These are phyloP conservation scores for Chloroclysta siterata DNA, from an alignment of 2,888 invertebrate species.

Conservation along the genomic window DNA sequence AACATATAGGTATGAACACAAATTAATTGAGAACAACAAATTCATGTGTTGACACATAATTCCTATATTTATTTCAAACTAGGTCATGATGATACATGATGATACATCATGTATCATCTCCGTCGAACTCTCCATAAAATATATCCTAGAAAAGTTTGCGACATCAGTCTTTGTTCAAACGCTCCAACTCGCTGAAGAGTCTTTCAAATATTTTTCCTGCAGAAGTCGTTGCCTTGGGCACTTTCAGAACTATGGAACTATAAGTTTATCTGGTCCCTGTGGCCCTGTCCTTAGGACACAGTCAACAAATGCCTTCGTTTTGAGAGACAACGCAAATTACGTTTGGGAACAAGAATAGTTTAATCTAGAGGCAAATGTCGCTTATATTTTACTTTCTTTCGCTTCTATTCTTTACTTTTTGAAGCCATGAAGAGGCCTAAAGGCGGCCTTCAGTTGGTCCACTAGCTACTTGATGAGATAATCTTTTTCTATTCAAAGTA, in stretches of 20 bases:
- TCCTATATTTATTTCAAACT: not conserved
- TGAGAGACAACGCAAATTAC: conserved; percentile 16
- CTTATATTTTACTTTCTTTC: not conserved
- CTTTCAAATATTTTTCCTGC: conserved; percentile 39
- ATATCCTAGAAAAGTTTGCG: conserved; percentile 17
- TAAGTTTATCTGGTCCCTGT: conserved; percentile 34
- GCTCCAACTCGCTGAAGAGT: conserved; percentile 26
- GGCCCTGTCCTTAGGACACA: conserved; percentile 14
- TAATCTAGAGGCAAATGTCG: not conserved
- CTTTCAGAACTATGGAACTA: conserved; percentile 11
- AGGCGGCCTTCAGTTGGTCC: too few relatives aligned
- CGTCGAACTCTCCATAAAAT: conserved; percentile 19
- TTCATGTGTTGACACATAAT: not conserved
- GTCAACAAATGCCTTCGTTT: conserved; percentile 14
- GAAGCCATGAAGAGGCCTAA: too few relatives aligned
- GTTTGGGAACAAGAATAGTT: not conserved
- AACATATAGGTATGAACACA: too few relatives aligned
- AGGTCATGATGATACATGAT: too few relatives aligned
- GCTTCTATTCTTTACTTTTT: not conserved
- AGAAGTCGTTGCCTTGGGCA: conserved; percentile 15
- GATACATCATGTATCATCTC: conserved; percentile 1
- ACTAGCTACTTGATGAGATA: not conserved
- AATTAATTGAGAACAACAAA: not conserved
- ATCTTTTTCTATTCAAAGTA: too few relatives aligned
- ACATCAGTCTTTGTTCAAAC: conserved; percentile 29